These are phyloP conservation scores for Therioaphis trifolii DNA, from an alignment of 2,888 invertebrate species.

Conservation along the genomic window DNA sequence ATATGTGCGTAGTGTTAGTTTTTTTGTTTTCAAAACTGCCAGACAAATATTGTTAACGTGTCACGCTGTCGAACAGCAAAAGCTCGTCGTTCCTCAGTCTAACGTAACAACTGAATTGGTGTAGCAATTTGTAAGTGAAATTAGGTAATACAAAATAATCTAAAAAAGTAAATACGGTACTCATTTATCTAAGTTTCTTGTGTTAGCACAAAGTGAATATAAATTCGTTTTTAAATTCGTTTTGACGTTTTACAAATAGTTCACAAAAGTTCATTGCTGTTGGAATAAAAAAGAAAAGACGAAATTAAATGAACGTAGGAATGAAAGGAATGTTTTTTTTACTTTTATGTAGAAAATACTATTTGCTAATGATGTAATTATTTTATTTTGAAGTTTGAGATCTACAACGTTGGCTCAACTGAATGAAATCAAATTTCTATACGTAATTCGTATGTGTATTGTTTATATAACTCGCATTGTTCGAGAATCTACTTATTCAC, in stretches of 20 bases:
- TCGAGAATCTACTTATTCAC: neutral
- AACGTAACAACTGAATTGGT: neutral
- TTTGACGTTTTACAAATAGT: constrained; percentile 10
- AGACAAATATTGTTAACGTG: neutral
- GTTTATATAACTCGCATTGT: neutral
- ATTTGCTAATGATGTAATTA: neutral
- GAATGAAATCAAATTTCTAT: neutral
- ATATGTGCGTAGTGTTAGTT: neutral
- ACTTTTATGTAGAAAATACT: neutral
- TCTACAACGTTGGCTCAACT: neutral
- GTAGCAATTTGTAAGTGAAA: neutral
- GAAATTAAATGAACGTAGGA: neutral
- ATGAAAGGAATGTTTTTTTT: neutral
- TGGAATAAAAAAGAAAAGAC: neutral
- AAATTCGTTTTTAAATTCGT: constrained; percentile 17
- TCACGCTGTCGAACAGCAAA: neutral
- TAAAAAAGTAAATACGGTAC: neutral
- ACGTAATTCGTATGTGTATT: neutral
- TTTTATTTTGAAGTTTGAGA: neutral
- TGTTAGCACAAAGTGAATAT: constrained; percentile 19
- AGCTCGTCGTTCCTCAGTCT: neutral
- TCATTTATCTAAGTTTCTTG: neutral
- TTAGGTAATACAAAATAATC: neutral
- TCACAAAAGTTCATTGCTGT: neutral
- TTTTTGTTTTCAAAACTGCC: neutral